A percentile compares a stretch with the other conserved stretches of the same genome.
Evolutionary conservation across 1,140 invertebrate species (phyloP).

Genomic region (Propsilocerus akamusi): DNA sequence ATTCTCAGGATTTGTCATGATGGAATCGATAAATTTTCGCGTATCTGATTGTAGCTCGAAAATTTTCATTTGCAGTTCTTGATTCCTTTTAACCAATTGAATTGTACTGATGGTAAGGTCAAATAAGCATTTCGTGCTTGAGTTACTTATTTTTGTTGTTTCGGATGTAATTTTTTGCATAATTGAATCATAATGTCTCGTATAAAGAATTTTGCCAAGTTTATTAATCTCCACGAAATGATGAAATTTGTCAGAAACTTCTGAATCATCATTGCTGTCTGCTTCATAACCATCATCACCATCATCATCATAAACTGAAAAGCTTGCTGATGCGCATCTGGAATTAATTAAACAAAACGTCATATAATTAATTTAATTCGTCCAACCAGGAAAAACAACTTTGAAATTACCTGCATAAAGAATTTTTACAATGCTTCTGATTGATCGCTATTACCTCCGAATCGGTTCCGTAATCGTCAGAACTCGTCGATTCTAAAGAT

Average conservation of each 20-base stretch:
- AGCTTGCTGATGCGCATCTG: background rate
- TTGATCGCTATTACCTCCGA: background rate
- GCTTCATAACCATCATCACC: background rate
- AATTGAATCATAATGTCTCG: background rate
- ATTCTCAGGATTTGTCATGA: constrained; percentile 21
- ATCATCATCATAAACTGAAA: background rate
- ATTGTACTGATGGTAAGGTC: constrained; percentile 20
- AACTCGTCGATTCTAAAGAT: background rate
- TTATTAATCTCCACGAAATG: too few relatives aligned
- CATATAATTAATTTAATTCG: background rate
- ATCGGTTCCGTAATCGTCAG: background rate
- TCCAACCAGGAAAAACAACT: background rate
- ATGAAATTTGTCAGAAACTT: too few relatives aligned
- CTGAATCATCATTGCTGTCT: background rate
- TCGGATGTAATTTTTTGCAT: background rate
- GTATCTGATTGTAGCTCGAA: constrained; percentile 18
- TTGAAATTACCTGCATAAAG: background rate
- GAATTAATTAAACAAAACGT: background rate
- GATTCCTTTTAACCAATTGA: constrained; percentile 21
- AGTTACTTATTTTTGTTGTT: background rate
- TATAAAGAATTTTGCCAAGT: too few relatives aligned
- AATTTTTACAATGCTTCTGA: background rate
- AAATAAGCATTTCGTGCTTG: constrained; percentile 12
- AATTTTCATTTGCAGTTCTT: constrained; percentile 16
- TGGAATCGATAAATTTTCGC: constrained; percentile 19